Conservation (phyloP, 2,888 invertebrate species). For the Nomada goodeniana region DNA sequence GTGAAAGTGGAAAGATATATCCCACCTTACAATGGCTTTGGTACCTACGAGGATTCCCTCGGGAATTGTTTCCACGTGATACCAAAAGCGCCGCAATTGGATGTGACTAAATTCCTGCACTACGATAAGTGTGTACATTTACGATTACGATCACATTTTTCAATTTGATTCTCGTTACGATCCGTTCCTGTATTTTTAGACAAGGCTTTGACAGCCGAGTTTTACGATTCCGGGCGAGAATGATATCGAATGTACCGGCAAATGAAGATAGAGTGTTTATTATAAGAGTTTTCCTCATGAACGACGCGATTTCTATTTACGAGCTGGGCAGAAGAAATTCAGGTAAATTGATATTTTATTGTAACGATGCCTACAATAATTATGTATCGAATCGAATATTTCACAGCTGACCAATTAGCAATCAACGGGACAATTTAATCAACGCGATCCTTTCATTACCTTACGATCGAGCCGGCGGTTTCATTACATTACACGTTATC, state of each 20-base stretch:
- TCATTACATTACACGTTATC: not conserved
- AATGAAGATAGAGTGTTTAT: constrained; percentile 90
- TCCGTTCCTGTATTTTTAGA: constrained; percentile 79
- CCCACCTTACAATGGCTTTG: constrained; percentile 97
- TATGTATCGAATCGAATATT: too few relatives aligned
- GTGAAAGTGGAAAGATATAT: constrained; percentile 70
- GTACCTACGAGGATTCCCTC: constrained; percentile 95
- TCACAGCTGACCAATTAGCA: too few relatives aligned
- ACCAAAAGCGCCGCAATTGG: constrained; percentile 90
- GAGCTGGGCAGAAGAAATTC: constrained; percentile 91
- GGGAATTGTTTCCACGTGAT: constrained; percentile 93
- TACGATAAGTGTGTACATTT: constrained; percentile 88
- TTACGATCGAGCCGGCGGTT: not conserved
- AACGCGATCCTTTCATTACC: too few relatives aligned
- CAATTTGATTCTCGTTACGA: too few relatives aligned
- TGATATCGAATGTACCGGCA: constrained; percentile 90
- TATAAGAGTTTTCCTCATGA: constrained; percentile 91
- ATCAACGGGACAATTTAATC: too few relatives aligned
- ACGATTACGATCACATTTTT: too few relatives aligned
- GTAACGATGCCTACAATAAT: not conserved
- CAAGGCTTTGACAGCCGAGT: constrained; percentile 91
- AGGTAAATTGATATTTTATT: constrained; percentile 83
- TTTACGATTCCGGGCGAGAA: constrained; percentile 91
- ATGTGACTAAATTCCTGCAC: constrained; percentile 92
- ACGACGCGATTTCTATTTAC: constrained; percentile 93